A percentile compares a stretch with the other conserved stretches of the same genome.
Evolutionary conservation across 2,888 invertebrate genomes (phyloP).

Genomic region (Cephus nigrinus): DNA sequence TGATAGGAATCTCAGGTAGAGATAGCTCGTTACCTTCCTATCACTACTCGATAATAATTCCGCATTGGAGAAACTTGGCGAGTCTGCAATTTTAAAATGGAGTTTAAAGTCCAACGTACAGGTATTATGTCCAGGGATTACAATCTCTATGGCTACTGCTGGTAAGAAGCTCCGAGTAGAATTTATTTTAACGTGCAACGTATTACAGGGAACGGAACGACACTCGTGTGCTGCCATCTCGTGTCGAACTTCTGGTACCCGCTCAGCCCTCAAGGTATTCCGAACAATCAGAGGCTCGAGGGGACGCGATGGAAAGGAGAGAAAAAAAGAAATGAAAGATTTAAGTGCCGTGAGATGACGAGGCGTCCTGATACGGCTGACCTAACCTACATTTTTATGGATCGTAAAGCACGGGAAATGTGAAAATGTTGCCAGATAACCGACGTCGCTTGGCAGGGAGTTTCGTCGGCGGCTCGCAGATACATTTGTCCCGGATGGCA

Average conservation of each 20-base stretch:
- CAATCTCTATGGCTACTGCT: not conserved
- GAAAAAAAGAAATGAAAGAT: not conserved
- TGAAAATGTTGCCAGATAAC: conserved; percentile 33
- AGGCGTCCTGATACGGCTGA: conserved; percentile 15
- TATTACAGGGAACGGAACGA: not conserved
- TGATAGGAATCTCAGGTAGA: not conserved
- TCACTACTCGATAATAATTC: not conserved
- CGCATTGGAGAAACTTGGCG: not conserved
- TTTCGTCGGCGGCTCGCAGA: not conserved
- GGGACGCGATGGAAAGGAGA: not conserved
- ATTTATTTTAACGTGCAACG: not conserved
- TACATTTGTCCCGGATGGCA: not conserved
- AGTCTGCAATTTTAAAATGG: not conserved
- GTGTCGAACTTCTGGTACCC: not conserved
- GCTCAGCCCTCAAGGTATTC: not conserved
- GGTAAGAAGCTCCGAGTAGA: not conserved
- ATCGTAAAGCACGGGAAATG: conserved; percentile 30
- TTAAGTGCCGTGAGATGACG: not conserved
- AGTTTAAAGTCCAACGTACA: not conserved
- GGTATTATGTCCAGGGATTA: not conserved
- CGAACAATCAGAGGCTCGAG: not conserved
- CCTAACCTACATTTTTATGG: conserved; percentile 34
- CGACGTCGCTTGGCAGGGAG: conserved; percentile 7
- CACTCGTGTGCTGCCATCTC: not conserved
- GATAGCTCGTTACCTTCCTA: not conserved